A percentile compares a stretch with the other conserved stretches of the same genome.
Evolutionary conservation across 2,888 invertebrate species (phyloP).

Genomic region (Campoplex capitator): DNA sequence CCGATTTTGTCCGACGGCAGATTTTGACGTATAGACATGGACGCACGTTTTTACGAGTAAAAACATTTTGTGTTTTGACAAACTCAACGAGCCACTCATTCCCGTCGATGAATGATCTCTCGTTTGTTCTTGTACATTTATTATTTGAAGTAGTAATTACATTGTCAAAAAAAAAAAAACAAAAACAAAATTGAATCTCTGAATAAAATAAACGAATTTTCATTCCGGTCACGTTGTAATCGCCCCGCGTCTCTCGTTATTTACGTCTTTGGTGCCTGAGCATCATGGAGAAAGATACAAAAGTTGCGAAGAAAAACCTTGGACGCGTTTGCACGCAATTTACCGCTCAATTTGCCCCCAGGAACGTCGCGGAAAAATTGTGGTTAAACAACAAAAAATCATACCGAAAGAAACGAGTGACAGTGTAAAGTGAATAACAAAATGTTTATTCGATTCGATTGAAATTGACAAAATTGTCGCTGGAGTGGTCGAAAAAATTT

Average conservation of each 20-base stretch:
- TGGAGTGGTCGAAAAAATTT: no score
- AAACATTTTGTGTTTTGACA: background rate
- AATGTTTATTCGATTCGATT: background rate
- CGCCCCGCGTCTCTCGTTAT: conserved; percentile 16
- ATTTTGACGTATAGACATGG: background rate
- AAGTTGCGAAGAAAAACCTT: conserved; percentile 22
- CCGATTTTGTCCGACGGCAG: background rate
- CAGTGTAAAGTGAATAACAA: background rate
- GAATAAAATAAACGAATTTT: background rate
- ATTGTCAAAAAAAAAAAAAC: background rate
- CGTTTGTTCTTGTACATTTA: background rate
- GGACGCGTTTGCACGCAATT: conserved; percentile 24
- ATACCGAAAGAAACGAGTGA: background rate
- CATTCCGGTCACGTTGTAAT: conserved; percentile 34
- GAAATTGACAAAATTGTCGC: no score
- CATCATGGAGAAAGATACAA: background rate
- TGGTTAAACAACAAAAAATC: conserved; percentile 9
- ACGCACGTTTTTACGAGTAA: background rate
- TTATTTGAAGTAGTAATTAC: background rate
- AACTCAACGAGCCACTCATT: background rate
- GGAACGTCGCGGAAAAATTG: conserved; percentile 16
- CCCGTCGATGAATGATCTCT: background rate
- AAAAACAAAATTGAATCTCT: background rate
- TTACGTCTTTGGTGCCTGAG: conserved; percentile 9
- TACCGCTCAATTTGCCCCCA: conserved; percentile 44